phyloP scores from a whole-genome alignment of 1,140 invertebrate genomes.

The Sarcophaga peregrina region DNA sequence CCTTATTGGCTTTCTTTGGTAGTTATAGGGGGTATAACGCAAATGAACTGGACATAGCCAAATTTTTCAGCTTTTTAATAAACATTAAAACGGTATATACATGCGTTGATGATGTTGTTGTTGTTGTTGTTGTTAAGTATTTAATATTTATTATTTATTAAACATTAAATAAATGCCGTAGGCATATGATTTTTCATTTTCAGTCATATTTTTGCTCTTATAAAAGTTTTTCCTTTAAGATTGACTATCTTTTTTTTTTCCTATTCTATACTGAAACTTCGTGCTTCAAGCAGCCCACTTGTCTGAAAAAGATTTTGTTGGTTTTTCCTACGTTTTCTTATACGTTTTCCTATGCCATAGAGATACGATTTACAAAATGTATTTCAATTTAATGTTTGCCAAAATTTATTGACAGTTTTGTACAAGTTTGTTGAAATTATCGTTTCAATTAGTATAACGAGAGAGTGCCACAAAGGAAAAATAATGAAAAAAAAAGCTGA shows the following conservation, averaged over 20 bases:
- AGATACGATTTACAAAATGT: not conserved
- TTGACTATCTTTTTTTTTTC: slow-evolving; percentile 12
- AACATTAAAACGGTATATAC: not conserved
- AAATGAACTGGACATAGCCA: no score
- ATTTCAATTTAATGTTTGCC: slow-evolving; percentile 22
- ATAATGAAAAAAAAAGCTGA: not conserved
- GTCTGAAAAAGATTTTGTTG: not conserved
- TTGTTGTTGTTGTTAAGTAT: not conserved
- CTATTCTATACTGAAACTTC: not conserved
- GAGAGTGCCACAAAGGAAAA: not conserved
- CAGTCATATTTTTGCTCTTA: slow-evolving; percentile 1
- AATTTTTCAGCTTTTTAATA: not conserved
- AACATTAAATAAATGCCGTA: slow-evolving; percentile 3
- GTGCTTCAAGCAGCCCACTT: slow-evolving; percentile 11
- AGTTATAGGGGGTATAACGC: no score
- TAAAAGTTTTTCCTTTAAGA: not conserved
- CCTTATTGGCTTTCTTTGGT: no score
- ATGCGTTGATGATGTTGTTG: not conserved
- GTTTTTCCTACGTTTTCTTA: not conserved
- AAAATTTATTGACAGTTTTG: slow-evolving; percentile 27
- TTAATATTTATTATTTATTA: not conserved
- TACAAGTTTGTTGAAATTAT: slow-evolving; percentile 27
- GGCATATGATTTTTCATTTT: slow-evolving; percentile 22
- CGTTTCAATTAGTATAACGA: slow-evolving; percentile 22
- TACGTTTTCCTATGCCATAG: not conserved